Evolutionary conservation across 2,797 vertebrate genomes (phyloP), one percentile per base, ranked within the genome.

Genomic region (Cephalopachus bancanus): DNA sequence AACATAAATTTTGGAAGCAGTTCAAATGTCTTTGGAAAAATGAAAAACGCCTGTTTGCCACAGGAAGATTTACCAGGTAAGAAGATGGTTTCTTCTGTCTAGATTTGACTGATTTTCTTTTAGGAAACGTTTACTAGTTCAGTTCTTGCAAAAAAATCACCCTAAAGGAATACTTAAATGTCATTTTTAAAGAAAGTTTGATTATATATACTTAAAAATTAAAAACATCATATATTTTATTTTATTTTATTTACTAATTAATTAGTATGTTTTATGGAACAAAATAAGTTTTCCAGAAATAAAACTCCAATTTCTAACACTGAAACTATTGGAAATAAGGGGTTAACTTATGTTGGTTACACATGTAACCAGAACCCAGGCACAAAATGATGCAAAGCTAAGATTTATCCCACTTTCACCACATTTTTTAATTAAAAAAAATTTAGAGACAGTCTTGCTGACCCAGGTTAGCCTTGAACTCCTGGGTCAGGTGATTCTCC

Each of bases 1-100:
- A 91, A 86, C n/a, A 67, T 33, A 87, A 64, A 94, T 87, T 87
- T 75, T 91, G 28, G 74, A 95, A 81, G 59, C 84, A 87, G 62
- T 95, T 83, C 44, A 90, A 79, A 86, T 81, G 60, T 84, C 49
- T 44, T 62, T 89, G 76, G n/a, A 59, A 85, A 59, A 94, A 88
- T 84, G 71, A 91, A 92, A 93, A 93, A 86, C 87, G 4, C 16
- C 7, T 93, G 7, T 79, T 94, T 94, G 33, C 26, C 57, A 96
- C 10, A 60, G 74, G 62, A 85, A 91, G 10, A 91, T 75, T 94
- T 72, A 86, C 11, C 37, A 92, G 16, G 19, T 87, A 71, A 76
- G 37, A 89, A 91, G 55, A 92, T 65, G 49, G 30, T 86, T 84
- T 80, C 4, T 28, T 89, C 22, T n/a, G 3, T 24, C 65, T 90